phyloP scores from a whole-genome alignment of 2,797 vertebrate genomes.

The Mormyrus proboscirostris region DNA sequence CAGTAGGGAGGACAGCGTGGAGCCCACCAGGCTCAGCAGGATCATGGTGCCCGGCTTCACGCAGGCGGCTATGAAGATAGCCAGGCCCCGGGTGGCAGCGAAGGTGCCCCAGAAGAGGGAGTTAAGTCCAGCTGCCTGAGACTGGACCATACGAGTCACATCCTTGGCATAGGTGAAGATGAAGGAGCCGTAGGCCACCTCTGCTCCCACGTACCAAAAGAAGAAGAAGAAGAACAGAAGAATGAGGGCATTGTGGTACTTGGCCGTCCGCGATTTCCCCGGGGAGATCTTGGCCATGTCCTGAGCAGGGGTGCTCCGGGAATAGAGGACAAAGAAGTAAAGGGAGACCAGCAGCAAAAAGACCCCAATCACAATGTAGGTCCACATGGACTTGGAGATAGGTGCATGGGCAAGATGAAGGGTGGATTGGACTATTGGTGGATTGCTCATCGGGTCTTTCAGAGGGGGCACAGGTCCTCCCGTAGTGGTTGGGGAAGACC shows the following conservation, averaged over 20 bases:
- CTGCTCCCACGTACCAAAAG: conserved; percentile 83
- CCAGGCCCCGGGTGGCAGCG: conserved; percentile 68
- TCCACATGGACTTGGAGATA: conserved; percentile 63
- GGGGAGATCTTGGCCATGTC: conserved; percentile 42
- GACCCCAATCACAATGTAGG: conserved; percentile 72
- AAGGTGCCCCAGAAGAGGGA: conserved; percentile 85
- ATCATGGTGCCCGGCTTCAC: conserved; percentile 78
- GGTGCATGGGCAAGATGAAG: conserved; percentile 21
- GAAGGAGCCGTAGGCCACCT: conserved; percentile 84
- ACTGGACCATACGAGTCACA: conserved; percentile 57
- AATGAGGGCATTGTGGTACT: conserved; percentile 68
- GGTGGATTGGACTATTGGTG: background rate
- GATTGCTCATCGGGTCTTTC: background rate
- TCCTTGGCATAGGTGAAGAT: conserved; percentile 75
- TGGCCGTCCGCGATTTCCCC: conserved; percentile 55
- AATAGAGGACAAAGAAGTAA: conserved; percentile 67
- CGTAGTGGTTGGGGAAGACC: background rate
- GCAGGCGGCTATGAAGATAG: conserved; percentile 75
- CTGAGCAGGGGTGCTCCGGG: conserved; percentile 36
- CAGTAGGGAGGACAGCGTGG: conserved; percentile 60
- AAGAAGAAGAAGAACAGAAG: conserved; percentile 79
- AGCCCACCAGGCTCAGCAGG: conserved; percentile 68
- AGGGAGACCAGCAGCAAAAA: conserved; percentile 67
- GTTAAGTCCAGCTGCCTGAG: conserved; percentile 74
- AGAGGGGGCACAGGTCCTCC: background rate